Evolutionary conservation across 2,888 invertebrate genomes (phyloP), one percentile per base, ranked within the genome.

Genomic region (Ptychoptera contaminata): DNA sequence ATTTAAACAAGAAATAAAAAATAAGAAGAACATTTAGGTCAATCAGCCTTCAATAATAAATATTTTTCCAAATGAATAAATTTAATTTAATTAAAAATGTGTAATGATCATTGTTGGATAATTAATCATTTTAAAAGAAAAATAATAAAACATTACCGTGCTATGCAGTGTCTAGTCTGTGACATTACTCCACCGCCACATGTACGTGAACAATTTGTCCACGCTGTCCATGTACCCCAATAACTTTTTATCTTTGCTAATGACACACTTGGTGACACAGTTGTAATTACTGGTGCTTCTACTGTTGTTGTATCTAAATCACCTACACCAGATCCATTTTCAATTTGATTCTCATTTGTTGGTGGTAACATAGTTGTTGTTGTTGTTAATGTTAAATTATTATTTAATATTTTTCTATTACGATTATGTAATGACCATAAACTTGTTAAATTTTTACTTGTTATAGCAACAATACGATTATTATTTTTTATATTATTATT

Each of bases 101-200:
- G 23, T 37, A 16, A n/a, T 30, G 34, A 23, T 23, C 23, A 23
- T 23, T 23, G 23, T 23, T 23, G 23, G 23, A 23, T 23, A 23
- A 23, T 23, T 23, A 23, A 23, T 23, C 23, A 23, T 23, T 23
- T 23, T 3, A 7, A 23, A 23, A 23, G 7, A 5, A 23, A 23
- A 23, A n/a, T n/a, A n/a, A 35, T 8, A 6, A 29, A 29, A 16
- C 16, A 42, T 48, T 49, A 61, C 62, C 70, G 69, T 37, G 71
- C 69, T 16, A 79, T 63, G 55, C 84, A 85, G 52, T 78, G 74
- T 42, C 84, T 67, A 40, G 76, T 74, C 57, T 82, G 82, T 34
- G 79, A 76, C 37, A 81, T 76, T 43, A 84, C 74, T 14, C 82
- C 82, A 3, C 80, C 79, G 1, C 81, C 82, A 58, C 84, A 84